Conservation (phyloP, 2,888 invertebrate genomes). For the Dryomyza anilis region DNA sequence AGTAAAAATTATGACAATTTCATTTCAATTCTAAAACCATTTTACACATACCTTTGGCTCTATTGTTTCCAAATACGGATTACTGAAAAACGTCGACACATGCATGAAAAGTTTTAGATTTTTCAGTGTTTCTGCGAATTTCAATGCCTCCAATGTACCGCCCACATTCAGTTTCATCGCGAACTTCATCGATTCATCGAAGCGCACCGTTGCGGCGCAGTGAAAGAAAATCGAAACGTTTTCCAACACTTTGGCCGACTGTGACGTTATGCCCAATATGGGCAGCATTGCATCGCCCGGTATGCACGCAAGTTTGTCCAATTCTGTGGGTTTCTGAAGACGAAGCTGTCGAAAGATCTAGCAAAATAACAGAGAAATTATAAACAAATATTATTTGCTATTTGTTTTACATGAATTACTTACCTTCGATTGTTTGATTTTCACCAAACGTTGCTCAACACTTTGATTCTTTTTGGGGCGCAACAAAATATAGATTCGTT, state of each 20-base stretch:
- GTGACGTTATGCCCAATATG: constrained; percentile 45
- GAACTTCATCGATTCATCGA: constrained; percentile 75
- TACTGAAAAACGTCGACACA: constrained; percentile 86
- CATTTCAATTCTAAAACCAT: neutral
- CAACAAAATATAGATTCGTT: constrained; percentile 77
- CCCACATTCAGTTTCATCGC: constrained; percentile 70
- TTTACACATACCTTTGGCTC: constrained; percentile 79
- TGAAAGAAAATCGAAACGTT: constrained; percentile 75
- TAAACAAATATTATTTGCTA: neutral
- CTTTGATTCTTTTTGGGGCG: constrained; percentile 72
- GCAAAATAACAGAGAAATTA: neutral
- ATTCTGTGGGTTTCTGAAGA: constrained; percentile 41
- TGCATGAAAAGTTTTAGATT: constrained; percentile 70
- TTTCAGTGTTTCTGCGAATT: constrained; percentile 66
- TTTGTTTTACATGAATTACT: neutral
- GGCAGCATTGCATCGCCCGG: constrained; percentile 48
- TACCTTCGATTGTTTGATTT: constrained; percentile 62
- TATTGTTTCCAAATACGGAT: constrained; percentile 74
- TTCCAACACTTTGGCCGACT: constrained; percentile 45
- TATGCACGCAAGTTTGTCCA: constrained; percentile 48
- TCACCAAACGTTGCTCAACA: constrained; percentile 69
- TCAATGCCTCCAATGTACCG: constrained; percentile 68
- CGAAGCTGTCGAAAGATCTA: constrained; percentile 48
- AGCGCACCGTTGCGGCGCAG: constrained; percentile 80
- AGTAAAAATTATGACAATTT: neutral